Conservation (phyloP, 2,888 invertebrate genomes). For the Corbicula japonica region DNA sequence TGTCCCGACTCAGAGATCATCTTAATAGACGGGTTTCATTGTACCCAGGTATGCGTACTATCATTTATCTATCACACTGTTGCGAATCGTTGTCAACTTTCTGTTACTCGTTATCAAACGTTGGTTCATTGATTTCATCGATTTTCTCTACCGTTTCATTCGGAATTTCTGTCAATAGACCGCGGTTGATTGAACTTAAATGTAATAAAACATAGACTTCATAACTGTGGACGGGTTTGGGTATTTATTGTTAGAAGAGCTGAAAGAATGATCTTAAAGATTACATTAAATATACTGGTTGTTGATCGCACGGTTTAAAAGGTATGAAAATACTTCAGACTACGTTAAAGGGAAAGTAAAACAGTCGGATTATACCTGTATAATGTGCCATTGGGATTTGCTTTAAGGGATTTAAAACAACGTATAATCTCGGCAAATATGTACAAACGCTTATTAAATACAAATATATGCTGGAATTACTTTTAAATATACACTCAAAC, state of each 20-base stretch:
- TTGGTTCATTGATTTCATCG: conserved; percentile 9
- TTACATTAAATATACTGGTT: conserved; percentile 5
- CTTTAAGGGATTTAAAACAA: conserved; percentile 8
- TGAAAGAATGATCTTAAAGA: conserved; percentile 1
- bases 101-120: too few species aligned
- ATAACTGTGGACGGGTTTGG: neutral
- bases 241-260: conserved; percentile 2
- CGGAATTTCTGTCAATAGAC: neutral
- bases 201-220: conserved; percentile 1
- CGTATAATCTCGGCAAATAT: too few species aligned
- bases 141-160: conserved; percentile 8
- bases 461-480: neutral
- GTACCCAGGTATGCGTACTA: too few species aligned
- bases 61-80: too few species aligned
- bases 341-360: too few species aligned
- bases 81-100: too few species aligned
- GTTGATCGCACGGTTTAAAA: neutral
- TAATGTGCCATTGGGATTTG: too few species aligned
- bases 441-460: conserved; percentile 8
- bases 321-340: too few species aligned
- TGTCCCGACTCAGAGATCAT: too few species aligned
- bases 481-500: conserved; percentile 11
- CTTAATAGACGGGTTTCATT: too few species aligned
- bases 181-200: neutral
- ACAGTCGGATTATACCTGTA: too few species aligned